Conservation (phyloP, 2,888 invertebrate species). For the Orthonevra nobilis region DNA sequence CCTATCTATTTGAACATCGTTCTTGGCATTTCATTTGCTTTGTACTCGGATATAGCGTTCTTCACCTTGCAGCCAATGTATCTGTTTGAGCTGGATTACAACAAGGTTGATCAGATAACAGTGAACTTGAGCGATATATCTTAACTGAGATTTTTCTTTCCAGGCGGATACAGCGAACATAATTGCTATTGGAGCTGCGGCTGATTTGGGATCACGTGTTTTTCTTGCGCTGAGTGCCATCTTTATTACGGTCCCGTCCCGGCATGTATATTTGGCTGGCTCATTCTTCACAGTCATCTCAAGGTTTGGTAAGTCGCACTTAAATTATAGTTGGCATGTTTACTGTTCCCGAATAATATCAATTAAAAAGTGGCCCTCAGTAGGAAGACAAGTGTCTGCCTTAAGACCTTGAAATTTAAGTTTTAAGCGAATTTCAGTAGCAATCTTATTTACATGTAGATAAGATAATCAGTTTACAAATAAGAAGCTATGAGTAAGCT, state of each 20-base stretch:
- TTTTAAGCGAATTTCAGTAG: too few relatives aligned
- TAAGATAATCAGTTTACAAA: too few relatives aligned
- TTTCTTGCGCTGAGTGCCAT: slow-evolving; percentile 83
- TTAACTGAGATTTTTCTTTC: slow-evolving; percentile 14
- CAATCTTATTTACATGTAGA: too few relatives aligned
- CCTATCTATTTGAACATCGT: slow-evolving; percentile 85
- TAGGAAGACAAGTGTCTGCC: too few relatives aligned
- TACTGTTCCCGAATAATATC: slow-evolving; percentile 3
- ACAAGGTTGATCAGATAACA: slow-evolving; percentile 73
- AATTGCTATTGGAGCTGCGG: slow-evolving; percentile 85
- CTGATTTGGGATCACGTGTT: slow-evolving; percentile 85
- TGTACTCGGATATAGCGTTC: slow-evolving; percentile 87
- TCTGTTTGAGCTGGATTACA: slow-evolving; percentile 77
- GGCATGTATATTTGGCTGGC: slow-evolving; percentile 84
- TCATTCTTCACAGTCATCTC: slow-evolving; percentile 85
- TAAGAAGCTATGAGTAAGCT: too few relatives aligned
- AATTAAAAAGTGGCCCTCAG: too few relatives aligned
- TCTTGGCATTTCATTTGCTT: slow-evolving; percentile 85
- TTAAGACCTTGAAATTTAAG: too few relatives aligned
- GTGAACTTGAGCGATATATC: too few relatives aligned
- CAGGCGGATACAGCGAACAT: slow-evolving; percentile 85
- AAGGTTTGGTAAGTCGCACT: slow-evolving; percentile 83
- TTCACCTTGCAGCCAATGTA: slow-evolving; percentile 85
- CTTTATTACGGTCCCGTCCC: slow-evolving; percentile 83
- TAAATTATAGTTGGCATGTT: slow-evolving; percentile 10